A percentile compares a stretch with the other conserved stretches of the same genome.
phyloP scores from a whole-genome alignment of 2,888 invertebrate species.

The Cephonodes hylas region DNA sequence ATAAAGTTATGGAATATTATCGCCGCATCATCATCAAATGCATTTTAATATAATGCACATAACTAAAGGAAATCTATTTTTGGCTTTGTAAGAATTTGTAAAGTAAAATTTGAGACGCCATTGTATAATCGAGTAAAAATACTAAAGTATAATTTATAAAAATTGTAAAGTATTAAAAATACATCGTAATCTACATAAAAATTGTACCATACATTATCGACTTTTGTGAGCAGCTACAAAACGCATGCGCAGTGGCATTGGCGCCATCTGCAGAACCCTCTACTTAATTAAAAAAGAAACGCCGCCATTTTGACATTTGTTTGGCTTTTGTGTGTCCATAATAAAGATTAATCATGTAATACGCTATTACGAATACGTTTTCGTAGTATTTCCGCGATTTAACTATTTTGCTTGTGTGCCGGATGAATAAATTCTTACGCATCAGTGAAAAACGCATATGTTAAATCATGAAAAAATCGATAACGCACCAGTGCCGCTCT shows the following conservation, averaged over 20 bases:
- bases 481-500: slow-evolving; percentile 72
- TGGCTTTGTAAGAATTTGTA: no score
- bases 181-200: neutral
- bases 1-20: no score
- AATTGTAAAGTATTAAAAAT: neutral
- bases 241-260: slow-evolving; percentile 64
- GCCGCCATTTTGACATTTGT: slow-evolving; percentile 82
- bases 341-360: slow-evolving; percentile 61
- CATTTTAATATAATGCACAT: no score
- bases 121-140: no score
- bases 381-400: slow-evolving; percentile 41
- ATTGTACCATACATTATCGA: slow-evolving; percentile 34
- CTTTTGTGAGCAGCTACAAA: slow-evolving; percentile 49
- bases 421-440: slow-evolving; percentile 37
- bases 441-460: slow-evolving; percentile 43
- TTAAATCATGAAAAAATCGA: slow-evolving; percentile 66
- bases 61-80: no score
- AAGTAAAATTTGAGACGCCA: no score
- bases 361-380: slow-evolving; percentile 42
- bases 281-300: slow-evolving; percentile 48
- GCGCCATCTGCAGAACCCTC: slow-evolving; percentile 64
- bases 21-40: no score
- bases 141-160: neutral
- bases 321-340: slow-evolving; percentile 75
- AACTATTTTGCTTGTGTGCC: slow-evolving; percentile 35